Evolutionary conservation across 1,140 invertebrate genomes (phyloP), one percentile per base, ranked within the genome.

Genomic region (Bombus huntii): DNA sequence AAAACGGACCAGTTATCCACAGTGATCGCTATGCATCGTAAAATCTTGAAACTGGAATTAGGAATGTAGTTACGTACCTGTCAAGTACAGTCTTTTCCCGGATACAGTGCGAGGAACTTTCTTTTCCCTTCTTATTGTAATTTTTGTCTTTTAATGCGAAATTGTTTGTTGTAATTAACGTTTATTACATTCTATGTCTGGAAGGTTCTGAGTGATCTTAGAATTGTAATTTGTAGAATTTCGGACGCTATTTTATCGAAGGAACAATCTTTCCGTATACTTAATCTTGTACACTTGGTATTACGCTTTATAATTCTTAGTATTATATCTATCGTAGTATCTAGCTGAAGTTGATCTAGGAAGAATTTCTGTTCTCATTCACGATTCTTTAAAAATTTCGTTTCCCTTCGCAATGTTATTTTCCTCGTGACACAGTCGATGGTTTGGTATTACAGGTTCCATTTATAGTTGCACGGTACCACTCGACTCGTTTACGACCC

Each of bases 391-490:
- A n/a, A n/a, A 47, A 73, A 47, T 31, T 37, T 34, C 53, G 12
- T 15, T 12, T 62, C 34, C 15, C 59, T 62, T 62, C 71, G 31
- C 71, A 42, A 31, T 39, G 3, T 18, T 42, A 28, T 47, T 73
- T 79, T 62, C 68, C 18, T 73, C 47, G 37, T 62, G 77, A 57
- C 71, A 83, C 66, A 57, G 75, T 76, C 87, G 73, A 89, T 70
- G 62, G 53, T 66, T 84, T 57, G 53, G 44, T 68, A 47, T 59
- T 80, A 71, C 78, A 42, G 34, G 84, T 90, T 82, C 86, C 89
- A 90, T 90, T 90, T 90, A 90, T 90, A 90, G 89, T 81, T 82
- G 53, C 65, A 80, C 62, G 88, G 75, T 74, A 59, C 59, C 80
- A 65, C 53, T 74, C 59, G 65, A 65, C 53, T 74, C 59, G 71